phyloP scores from a whole-genome alignment of 2,113 vertebrate species.

The Pedetes capensis region DNA sequence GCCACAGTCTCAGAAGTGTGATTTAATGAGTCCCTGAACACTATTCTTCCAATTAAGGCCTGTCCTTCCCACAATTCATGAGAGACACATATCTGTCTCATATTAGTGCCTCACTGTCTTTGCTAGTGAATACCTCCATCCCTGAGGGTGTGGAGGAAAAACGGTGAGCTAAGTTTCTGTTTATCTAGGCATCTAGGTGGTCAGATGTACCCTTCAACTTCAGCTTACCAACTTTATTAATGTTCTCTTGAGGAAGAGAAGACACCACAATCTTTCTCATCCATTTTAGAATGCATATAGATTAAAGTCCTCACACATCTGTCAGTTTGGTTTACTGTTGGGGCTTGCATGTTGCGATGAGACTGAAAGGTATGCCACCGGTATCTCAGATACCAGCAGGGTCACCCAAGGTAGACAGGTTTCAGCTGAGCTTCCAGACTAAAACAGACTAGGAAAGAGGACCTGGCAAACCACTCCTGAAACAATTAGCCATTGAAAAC shows the following conservation, averaged over 20 bases:
- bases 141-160: background rate
- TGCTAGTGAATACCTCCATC: background rate
- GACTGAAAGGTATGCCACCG: too few species aligned
- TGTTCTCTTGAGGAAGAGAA: background rate
- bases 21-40: background rate
- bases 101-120: background rate
- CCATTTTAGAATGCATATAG: background rate
- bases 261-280: background rate
- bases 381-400: too few species aligned
- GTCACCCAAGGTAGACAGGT: too few species aligned
- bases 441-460: too few species aligned
- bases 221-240: background rate
- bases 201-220: background rate
- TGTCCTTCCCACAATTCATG: too few species aligned
- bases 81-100: background rate
- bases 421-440: too few species aligned
- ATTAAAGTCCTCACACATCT: background rate
- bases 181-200: background rate
- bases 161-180: background rate
- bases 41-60: background rate
- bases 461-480: too few species aligned
- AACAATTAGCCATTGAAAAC: too few species aligned
- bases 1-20: background rate
- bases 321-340: too few species aligned
- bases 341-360: too few species aligned